Evolutionary conservation across 2,113 vertebrate species (phyloP).

Genomic region (Cephalopholis sonnerati): DNA sequence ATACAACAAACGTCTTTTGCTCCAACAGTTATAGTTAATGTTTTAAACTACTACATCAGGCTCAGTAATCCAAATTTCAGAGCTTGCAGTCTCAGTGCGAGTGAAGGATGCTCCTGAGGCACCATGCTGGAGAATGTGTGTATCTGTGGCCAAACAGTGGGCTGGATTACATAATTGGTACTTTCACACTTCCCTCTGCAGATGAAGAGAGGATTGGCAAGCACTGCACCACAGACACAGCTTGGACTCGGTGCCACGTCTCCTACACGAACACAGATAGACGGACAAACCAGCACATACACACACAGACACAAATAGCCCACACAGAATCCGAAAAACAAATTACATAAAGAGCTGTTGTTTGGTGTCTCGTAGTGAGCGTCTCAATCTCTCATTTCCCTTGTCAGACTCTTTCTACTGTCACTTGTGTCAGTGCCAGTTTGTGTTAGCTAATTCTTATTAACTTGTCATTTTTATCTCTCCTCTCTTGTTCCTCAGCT

Average conservation of each 20-base stretch:
- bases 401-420: conserved; percentile 24
- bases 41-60: not conserved
- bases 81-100: conserved; percentile 18
- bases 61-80: not conserved
- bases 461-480: conserved; percentile 40
- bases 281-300: conserved; percentile 39
- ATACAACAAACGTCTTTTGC: not conserved
- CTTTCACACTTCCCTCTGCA: conserved; percentile 74
- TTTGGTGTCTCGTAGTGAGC: conserved; percentile 36
- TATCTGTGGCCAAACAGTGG: conserved; percentile 54
- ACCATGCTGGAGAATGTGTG: conserved; percentile 34
- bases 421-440: conserved; percentile 6
- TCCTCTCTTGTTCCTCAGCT: conserved; percentile 88
- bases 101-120: conserved; percentile 36
- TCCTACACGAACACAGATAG: conserved; percentile 55
- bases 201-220: conserved; percentile 74
- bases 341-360: conserved; percentile 73
- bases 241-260: conserved; percentile 40
- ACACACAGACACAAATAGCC: conserved; percentile 64
- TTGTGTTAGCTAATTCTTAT: conserved; percentile 24
- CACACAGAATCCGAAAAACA: conserved; percentile 56
- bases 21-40: not conserved
- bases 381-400: conserved; percentile 49
- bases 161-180: conserved; percentile 77
- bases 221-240: conserved; percentile 46